Conservation (phyloP, 2,113 vertebrate genomes). For the Gymnocephalus cernua region DNA sequence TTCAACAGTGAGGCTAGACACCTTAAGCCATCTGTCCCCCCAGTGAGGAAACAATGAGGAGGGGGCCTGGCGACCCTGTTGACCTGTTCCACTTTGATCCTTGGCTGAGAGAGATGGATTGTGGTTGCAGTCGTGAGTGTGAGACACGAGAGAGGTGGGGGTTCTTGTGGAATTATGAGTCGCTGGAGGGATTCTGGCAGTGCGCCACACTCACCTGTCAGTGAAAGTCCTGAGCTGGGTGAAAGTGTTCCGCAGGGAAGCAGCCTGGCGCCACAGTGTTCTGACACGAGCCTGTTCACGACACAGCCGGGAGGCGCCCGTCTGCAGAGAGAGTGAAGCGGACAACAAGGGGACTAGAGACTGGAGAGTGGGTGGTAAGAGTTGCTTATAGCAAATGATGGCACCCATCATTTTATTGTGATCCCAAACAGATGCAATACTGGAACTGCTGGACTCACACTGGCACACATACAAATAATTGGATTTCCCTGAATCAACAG, state of each 20-base stretch:
- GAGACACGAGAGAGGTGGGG: slow-evolving; percentile 42
- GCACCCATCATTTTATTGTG: slow-evolving; percentile 65
- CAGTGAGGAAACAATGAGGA: slow-evolving; percentile 62
- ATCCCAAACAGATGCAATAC: slow-evolving; percentile 70
- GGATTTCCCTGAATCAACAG: slow-evolving; percentile 79
- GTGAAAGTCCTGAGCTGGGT: slow-evolving; percentile 78
- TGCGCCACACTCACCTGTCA: slow-evolving; percentile 78
- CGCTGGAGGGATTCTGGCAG: slow-evolving; percentile 61
- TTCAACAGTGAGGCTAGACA: slow-evolving; percentile 58
- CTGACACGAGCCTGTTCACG: slow-evolving; percentile 71
- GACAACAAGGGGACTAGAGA: slow-evolving; percentile 22
- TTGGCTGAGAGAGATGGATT: slow-evolving; percentile 56
- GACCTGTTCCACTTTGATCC: slow-evolving; percentile 79
- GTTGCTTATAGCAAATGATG: slow-evolving; percentile 41
- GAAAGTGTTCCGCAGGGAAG: slow-evolving; percentile 82
- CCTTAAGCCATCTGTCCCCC: slow-evolving; percentile 60
- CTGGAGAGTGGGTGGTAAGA: slow-evolving; percentile 26
- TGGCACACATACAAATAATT: slow-evolving; percentile 75
- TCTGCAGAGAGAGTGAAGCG: slow-evolving; percentile 68
- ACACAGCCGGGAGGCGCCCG: slow-evolving; percentile 43
- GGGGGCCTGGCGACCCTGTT: slow-evolving; percentile 52
- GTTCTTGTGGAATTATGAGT: slow-evolving; percentile 41
- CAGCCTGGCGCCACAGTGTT: slow-evolving; percentile 85
- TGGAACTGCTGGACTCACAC: slow-evolving; percentile 57
- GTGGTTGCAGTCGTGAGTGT: slow-evolving; percentile 32